Evolutionary conservation across 2,797 vertebrate genomes (phyloP), one percentile per base, ranked within the genome.

Genomic region (Brachyrhaphis roseni): DNA sequence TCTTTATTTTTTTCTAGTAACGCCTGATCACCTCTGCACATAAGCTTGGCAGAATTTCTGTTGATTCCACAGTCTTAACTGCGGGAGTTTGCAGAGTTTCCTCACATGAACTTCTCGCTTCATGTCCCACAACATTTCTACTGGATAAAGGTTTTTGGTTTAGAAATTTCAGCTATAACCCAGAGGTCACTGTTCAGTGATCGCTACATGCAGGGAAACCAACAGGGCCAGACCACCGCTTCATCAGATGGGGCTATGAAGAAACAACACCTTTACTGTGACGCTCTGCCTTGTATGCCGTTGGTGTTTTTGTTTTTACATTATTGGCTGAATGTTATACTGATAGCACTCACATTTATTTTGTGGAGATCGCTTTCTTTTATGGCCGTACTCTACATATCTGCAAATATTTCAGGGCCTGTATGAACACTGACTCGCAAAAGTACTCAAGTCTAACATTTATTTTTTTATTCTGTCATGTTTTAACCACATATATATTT

Each of bases 21-120:
- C 57, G 23, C 31, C 28, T 43, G 18, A 18, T 64, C 18, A 76
- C 74, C 23, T 53, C 13, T 72, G 39, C 2, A 47, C 31, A 47
- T 47, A 16, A 51, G 46, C 34, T n/a, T 71, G 23, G 41, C 13
- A 71, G 41, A 71, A 45, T 71, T 71, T 45, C 66, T 71, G 41
- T 71, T 45, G 68, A 71, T n/a, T 71, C 41, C 41, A 62, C n/a
- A 23, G 41, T 34, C 57, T 31, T 18, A 28, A 20, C 59, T 49
- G 34, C 15, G 1, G 28, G 57, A n/a, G 39, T 43, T 28, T 77
- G 70, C 46, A 73, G 59, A 3, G 41, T 77, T 15, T 68, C 31
- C 8, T 68, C 77, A 59, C 77, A 59, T 57, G 41, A 6, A 28
- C 51, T 82, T 51, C 62, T 77, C 26, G 26, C 39, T 46, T 74